Evolutionary conservation across 2,113 vertebrate genomes (phyloP).

Genomic region (Parus major): DNA sequence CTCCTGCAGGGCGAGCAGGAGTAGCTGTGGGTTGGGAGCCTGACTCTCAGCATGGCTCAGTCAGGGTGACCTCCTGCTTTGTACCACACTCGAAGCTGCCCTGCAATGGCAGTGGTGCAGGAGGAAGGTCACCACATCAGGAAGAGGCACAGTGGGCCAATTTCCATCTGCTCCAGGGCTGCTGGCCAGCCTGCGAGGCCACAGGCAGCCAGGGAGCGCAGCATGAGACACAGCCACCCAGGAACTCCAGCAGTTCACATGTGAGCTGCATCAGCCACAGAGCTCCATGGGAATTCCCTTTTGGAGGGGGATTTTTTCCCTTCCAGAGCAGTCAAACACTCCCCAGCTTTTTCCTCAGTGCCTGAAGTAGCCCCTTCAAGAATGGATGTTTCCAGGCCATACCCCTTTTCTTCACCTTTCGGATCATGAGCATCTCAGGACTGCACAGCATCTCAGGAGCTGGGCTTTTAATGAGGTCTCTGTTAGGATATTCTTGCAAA

Average conservation of each 20-base stretch:
- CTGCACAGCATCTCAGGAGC: neutral
- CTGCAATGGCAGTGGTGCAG: neutral
- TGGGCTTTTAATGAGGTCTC: neutral
- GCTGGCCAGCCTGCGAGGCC: neutral
- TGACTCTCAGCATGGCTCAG: neutral
- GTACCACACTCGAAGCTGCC: neutral
- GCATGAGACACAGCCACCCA: rapidly evolving
- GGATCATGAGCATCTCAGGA: neutral
- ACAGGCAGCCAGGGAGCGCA: neutral
- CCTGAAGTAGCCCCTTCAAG: neutral
- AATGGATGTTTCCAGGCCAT: neutral
- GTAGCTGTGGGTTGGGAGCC: neutral
- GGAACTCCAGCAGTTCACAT: rapidly evolving
- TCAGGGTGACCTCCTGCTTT: neutral
- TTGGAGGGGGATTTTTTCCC: neutral
- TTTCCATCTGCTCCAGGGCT: neutral
- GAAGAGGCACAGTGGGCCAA: neutral
- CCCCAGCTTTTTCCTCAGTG: neutral
- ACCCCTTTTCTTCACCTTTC: neutral
- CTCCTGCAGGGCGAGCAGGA: neutral
- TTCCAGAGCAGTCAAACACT: neutral
- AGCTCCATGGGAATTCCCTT: neutral
- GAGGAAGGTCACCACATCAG: neutral
- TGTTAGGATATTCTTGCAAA: neutral
- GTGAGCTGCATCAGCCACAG: rapidly evolving